These are phyloP conservation scores for Dolichotis patagonum DNA, from an alignment of 2,113 vertebrate species.

Conservation along the genomic window DNA sequence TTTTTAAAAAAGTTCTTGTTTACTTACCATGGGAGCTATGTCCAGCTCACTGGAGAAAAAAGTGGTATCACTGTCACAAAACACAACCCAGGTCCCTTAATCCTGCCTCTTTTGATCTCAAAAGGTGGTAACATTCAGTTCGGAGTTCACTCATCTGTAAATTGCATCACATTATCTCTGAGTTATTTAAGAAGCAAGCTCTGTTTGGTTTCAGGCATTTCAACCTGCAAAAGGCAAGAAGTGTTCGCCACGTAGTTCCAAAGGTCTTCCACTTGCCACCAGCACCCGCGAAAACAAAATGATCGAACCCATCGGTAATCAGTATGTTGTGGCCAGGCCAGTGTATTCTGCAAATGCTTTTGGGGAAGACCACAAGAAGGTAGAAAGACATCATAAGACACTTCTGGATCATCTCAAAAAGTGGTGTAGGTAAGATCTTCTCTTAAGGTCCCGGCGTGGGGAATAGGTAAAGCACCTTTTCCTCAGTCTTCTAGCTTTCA, in stretches of 20 bases:
- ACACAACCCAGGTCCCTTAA: conserved; percentile 61
- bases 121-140: conserved; percentile 86
- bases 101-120: conserved; percentile 86
- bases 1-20: conserved; percentile 70
- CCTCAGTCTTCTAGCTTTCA: neutral
- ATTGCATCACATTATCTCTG: conserved; percentile 75
- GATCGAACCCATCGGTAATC: conserved; percentile 89
- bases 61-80: conserved; percentile 70
- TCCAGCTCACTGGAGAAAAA: conserved; percentile 70
- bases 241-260: conserved; percentile 21
- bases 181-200: conserved; percentile 82
- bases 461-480: conserved; percentile 14
- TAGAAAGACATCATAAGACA: conserved; percentile 90
- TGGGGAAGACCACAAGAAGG: conserved; percentile 88
- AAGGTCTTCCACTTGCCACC: conserved; percentile 20
- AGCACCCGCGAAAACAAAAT: conserved; percentile 80
- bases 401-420: conserved; percentile 89
- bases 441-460: neutral
- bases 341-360: conserved; percentile 94
- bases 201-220: conserved; percentile 85
- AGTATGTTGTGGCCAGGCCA: conserved; percentile 91
- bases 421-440: conserved; percentile 91
- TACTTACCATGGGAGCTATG: conserved; percentile 66
- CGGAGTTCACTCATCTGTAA: conserved; percentile 84
- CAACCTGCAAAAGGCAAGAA: conserved; percentile 75